Conservation (phyloP, 2,888 invertebrate species). For the Cryptus armator region DNA sequence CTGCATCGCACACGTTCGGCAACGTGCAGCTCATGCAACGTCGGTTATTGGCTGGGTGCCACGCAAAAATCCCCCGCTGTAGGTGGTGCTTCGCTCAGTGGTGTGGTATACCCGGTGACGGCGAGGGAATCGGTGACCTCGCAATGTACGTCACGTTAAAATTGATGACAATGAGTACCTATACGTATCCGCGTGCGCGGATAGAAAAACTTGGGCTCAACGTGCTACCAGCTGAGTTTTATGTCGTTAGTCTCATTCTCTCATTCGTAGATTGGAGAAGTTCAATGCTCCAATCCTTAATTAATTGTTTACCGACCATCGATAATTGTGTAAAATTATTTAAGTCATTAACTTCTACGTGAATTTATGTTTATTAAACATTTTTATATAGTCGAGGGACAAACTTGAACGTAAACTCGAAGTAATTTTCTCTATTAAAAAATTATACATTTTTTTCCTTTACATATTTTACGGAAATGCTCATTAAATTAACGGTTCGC, state of each 20-base stretch:
- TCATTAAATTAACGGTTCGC: not conserved
- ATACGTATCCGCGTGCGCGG: slow-evolving; percentile 21
- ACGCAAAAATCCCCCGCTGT: slow-evolving; percentile 46
- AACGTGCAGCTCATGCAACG: slow-evolving; percentile 20
- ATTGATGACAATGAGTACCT: slow-evolving; percentile 38
- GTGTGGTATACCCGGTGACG: slow-evolving; percentile 28
- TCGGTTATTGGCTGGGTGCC: slow-evolving; percentile 50
- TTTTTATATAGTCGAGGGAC: no score
- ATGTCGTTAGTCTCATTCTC: not conserved
- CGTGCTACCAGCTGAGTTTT: not conserved
- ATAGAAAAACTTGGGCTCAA: slow-evolving; percentile 20
- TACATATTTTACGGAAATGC: not conserved
- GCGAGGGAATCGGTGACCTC: slow-evolving; percentile 20
- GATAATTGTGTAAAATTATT: not conserved
- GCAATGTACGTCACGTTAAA: slow-evolving; percentile 17
- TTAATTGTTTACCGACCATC: not conserved
- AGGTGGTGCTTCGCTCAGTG: slow-evolving; percentile 31
- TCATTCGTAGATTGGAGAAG: not conserved
- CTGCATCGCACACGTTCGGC: slow-evolving; percentile 40
- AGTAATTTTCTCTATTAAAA: no score
- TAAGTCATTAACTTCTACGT: no score
- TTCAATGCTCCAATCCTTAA: not conserved
- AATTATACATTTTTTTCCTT: not conserved
- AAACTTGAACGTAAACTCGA: no score
- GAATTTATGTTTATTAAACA: no score